phyloP scores from a whole-genome alignment of 2,797 vertebrate genomes.

The Rousettus madagascariensis region DNA sequence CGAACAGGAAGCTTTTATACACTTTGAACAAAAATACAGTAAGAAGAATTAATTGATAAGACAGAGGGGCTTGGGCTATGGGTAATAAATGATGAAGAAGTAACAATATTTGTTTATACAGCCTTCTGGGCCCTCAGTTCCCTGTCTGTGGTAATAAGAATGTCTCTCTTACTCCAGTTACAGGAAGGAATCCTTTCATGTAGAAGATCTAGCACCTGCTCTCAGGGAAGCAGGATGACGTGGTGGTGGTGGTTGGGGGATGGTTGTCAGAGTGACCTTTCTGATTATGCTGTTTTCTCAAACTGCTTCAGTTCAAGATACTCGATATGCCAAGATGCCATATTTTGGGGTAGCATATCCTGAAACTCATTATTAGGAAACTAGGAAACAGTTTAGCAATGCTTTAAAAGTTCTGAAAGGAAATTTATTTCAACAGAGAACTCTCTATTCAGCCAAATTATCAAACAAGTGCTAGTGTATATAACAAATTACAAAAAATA shows the following conservation, averaged over 20 bases:
- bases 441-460: not conserved
- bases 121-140: not conserved
- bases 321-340: not conserved
- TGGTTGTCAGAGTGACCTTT: not conserved
- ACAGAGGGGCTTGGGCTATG: not conserved
- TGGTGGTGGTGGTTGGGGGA: no score
- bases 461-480: not conserved
- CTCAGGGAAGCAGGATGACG: not conserved
- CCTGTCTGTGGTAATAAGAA: not conserved
- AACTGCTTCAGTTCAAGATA: not conserved
- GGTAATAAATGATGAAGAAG: not conserved
- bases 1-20: not conserved
- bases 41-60: not conserved
- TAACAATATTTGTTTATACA: not conserved
- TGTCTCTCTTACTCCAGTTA: not conserved
- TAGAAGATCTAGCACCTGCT: not conserved
- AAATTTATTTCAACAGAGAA: not conserved
- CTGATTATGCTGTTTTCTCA: not conserved
- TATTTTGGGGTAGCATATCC: not conserved
- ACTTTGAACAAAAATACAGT: not conserved
- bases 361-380: not conserved
- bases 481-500: not conserved
- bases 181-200: not conserved
- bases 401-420: not conserved
- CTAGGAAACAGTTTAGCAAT: not conserved